Evolutionary conservation across 2,797 vertebrate species (phyloP).

Genomic region (Coranthus polyacanthus): DNA sequence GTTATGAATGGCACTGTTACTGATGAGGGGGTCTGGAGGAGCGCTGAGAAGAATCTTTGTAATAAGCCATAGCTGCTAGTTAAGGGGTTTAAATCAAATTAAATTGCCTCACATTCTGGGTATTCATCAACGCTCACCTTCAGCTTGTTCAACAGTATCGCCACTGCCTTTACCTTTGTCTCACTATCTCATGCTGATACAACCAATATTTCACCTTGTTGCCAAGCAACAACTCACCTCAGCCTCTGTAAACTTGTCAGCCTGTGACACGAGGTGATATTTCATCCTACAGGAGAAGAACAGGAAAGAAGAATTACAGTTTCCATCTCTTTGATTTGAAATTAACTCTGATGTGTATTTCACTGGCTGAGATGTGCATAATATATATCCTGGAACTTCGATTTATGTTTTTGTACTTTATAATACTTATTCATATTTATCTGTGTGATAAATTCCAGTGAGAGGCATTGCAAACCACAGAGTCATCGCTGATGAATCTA

Average conservation of each 20-base stretch:
- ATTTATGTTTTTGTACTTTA: constrained; percentile 15
- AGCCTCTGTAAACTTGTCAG: constrained; percentile 90
- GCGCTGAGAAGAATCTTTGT: constrained; percentile 73
- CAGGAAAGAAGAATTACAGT: constrained; percentile 36
- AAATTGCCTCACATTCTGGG: constrained; percentile 55
- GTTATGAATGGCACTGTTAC: constrained; percentile 75
- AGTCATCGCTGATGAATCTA: constrained; percentile 9
- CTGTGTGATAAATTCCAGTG: constrained; percentile 30
- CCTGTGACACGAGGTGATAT: constrained; percentile 89
- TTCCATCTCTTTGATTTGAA: constrained; percentile 50
- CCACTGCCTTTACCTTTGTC: constrained; percentile 35
- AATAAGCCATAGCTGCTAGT: constrained; percentile 63
- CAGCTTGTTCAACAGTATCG: constrained; percentile 31
- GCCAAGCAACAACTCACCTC: constrained; percentile 87
- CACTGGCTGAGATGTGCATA: constrained; percentile 8
- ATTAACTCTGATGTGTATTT: constrained; percentile 46
- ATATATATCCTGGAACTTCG: constrained; percentile 27
- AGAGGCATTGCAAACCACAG: constrained; percentile 5
- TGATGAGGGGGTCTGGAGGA: constrained; percentile 49
- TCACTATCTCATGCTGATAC: constrained; percentile 59
- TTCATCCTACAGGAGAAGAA: constrained; percentile 83
- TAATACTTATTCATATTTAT: constrained; percentile 39
- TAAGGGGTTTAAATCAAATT: constrained; percentile 68
- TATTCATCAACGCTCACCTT: constrained; percentile 66
- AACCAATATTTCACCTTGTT: constrained; percentile 74